Evolutionary conservation across 2,797 vertebrate genomes (phyloP).

Genomic region (Gymnothorax reevesii): DNA sequence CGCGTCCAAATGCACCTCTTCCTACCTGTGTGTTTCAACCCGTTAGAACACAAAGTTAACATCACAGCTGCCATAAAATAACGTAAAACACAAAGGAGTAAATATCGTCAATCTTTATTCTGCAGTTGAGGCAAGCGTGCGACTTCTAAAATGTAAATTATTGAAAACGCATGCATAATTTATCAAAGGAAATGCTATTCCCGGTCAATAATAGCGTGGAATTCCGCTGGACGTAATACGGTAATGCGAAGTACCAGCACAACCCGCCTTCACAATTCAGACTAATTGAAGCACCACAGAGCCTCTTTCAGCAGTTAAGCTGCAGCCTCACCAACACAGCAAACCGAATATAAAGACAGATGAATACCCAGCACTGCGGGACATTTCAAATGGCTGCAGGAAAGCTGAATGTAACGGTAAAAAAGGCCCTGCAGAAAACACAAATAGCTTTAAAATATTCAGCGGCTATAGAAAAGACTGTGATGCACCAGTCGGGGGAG

Average conservation of each 20-base stretch:
- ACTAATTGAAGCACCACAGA: not conserved
- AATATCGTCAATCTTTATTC: not conserved
- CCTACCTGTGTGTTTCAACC: not conserved
- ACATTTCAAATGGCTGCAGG: not conserved
- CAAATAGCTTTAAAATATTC: not conserved
- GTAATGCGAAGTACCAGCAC: not conserved
- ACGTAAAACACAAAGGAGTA: not conserved
- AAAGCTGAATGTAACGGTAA: not conserved
- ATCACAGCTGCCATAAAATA: not conserved
- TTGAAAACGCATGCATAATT: not conserved
- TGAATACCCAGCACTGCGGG: not conserved
- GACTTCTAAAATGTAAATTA: slow-evolving; percentile 2
- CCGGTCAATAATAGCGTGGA: slow-evolving; percentile 1
- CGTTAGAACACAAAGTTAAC: not conserved
- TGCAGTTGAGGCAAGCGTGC: not conserved
- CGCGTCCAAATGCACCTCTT: not conserved
- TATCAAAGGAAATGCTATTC: not conserved
- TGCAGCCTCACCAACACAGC: not conserved
- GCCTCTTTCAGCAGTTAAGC: not conserved
- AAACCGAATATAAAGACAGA: not conserved
- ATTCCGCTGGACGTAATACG: not conserved
- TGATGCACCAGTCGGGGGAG: not conserved
- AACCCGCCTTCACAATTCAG: not conserved
- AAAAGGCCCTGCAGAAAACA: not conserved
- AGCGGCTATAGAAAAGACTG: not conserved